Base-by-base conservation (phyloP, 2,113 vertebrate genomes). In the Spea multiplicata region DNA sequence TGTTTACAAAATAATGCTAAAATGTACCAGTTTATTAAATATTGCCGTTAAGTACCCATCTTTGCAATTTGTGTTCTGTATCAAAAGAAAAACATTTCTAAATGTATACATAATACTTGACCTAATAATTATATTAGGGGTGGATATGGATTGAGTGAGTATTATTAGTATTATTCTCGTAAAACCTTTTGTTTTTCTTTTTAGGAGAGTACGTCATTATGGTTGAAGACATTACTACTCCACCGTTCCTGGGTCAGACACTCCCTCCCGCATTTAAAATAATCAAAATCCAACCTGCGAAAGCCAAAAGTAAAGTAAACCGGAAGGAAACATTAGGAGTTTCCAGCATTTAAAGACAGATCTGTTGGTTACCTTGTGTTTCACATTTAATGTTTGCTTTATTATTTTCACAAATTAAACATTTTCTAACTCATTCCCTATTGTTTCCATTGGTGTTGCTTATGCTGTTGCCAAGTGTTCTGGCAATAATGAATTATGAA, bases 161-260 rank as follows among this genome's bases (percentile, higher is more conserved):
- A 30, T 30, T 30, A 30, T 30, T 30, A 30, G 30, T 30, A 30
- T 30, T 30, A 30, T 30, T 30, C 30, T 30, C 1, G 2, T 30
- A 30, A 30, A 30, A 30, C 30, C 30, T 6, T 75, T 12, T 0
- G 66, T 75, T 9, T 85, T 53, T 44, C 76, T 68, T 84, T 83
- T 61, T 71, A 87, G 85, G 84, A 71, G 81, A 86, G 7, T 86
- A 83, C 73, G 71, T 84, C 47, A 81, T 89, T 74, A 83, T 74
- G 83, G 82, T 86, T 71, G 80, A 67, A 64, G 85, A 90, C 30
- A 75, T 85, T 47, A 87, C 82, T 44, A 72, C 74, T 17, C 81
- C 83, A 48, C 82, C 75, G 13, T 87, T 88, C 71, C 66, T 86
- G 71, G 84, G 78, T 52, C 75, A 81, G 16, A 78, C 66, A 16